A percentile compares a stretch with the other conserved stretches of the same genome.
These are phyloP conservation scores for Oligia fasciuncula DNA, from an alignment of 2,888 invertebrate genomes.

Conservation along the genomic window DNA sequence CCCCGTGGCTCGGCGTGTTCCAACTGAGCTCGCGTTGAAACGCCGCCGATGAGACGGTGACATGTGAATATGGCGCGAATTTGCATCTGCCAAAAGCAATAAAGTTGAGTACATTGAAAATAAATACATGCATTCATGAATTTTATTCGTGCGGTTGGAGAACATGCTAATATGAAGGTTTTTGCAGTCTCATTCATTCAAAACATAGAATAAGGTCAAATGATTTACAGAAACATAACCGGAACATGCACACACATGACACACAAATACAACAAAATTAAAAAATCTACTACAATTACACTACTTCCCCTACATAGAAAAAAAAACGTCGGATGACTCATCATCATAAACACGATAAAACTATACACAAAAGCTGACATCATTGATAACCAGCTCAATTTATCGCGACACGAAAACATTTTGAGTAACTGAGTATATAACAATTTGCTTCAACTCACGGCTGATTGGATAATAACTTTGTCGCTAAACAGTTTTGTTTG, in stretches of 20 bases:
- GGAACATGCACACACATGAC: not conserved
- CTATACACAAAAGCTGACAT: constrained; percentile 64
- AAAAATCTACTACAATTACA: constrained; percentile 22
- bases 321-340: constrained; percentile 52
- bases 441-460: constrained; percentile 62
- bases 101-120: constrained; percentile 24
- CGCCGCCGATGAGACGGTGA: constrained; percentile 81
- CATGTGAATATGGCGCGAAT: constrained; percentile 48
- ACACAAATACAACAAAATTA: not conserved
- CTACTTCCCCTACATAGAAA: constrained; percentile 16
- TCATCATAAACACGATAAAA: constrained; percentile 52
- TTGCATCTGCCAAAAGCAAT: constrained; percentile 41
- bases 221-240: not conserved
- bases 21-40: constrained; percentile 78
- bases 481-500: constrained; percentile 65
- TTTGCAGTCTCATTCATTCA: not conserved
- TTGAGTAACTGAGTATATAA: constrained; percentile 40
- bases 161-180: not conserved
- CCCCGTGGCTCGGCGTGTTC: constrained; percentile 79
- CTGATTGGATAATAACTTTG: constrained; percentile 70
- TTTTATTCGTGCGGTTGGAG: not conserved
- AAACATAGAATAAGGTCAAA: not conserved
- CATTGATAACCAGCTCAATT: constrained; percentile 62
- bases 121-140: constrained; percentile 9
- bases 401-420: constrained; percentile 62